These are phyloP conservation scores for Vesta saturnalis DNA, from an alignment of 2,888 invertebrate species.

Conservation along the genomic window DNA sequence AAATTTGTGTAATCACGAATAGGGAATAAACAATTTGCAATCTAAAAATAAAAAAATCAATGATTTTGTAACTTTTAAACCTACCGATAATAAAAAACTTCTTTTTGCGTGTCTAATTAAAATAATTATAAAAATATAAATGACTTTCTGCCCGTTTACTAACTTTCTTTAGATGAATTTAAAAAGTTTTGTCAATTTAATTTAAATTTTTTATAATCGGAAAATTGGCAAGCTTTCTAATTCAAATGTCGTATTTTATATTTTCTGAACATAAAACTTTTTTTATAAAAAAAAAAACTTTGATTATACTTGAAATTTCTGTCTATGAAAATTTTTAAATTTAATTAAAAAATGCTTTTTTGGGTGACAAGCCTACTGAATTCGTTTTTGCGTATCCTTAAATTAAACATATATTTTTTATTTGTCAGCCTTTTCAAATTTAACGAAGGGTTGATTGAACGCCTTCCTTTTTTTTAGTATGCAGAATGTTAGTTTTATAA, in stretches of 20 bases:
- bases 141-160: constrained; percentile 22
- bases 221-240: constrained; percentile 31
- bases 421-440: not conserved
- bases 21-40: too few species aligned
- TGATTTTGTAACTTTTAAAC: not conserved
- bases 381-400: not conserved
- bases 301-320: constrained; percentile 23
- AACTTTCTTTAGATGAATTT: constrained; percentile 29
- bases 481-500: too few species aligned
- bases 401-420: not conserved
- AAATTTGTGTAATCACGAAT: too few species aligned
- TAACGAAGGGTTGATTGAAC: too few species aligned
- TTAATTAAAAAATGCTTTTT: constrained; percentile 25
- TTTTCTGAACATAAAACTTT: constrained; percentile 34
- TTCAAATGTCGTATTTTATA: constrained; percentile 31
- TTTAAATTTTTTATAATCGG: constrained; percentile 40
- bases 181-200: constrained; percentile 44
- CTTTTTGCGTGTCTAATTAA: not conserved
- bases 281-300: constrained; percentile 26
- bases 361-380: not conserved
- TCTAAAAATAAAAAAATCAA: too few species aligned
- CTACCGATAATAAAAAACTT: not conserved
- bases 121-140: constrained; percentile 33
- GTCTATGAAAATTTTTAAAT: constrained; percentile 19
- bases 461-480: too few species aligned